Evolutionary conservation across 2,797 vertebrate genomes (phyloP).

Genomic region (Tragopan temminckii): DNA sequence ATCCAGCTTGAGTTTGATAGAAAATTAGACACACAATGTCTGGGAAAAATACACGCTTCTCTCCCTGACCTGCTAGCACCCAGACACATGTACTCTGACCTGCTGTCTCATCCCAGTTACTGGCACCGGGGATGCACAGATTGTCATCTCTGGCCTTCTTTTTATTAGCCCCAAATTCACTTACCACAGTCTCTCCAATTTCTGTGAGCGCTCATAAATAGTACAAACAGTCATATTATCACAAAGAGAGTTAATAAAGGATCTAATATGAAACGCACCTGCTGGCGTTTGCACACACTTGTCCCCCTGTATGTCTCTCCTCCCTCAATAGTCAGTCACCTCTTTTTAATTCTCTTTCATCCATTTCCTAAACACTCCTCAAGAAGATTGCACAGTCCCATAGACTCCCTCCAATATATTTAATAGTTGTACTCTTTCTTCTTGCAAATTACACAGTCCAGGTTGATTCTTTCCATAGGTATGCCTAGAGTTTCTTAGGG

Average conservation of each 20-base stretch:
- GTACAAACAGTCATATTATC: neutral
- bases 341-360: neutral
- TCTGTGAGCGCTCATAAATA: neutral
- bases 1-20: neutral
- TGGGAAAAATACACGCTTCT: neutral
- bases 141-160: neutral
- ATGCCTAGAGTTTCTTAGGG: neutral
- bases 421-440: accelerated
- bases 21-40: neutral
- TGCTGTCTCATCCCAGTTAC: neutral
- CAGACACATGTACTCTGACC: too few species aligned
- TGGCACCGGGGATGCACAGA: accelerated
- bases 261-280: accelerated
- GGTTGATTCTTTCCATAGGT: neutral
- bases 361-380: neutral
- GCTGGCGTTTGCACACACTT: neutral
- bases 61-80: neutral
- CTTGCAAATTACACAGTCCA: neutral
- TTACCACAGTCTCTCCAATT: neutral
- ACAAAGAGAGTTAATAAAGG: neutral
- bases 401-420: neutral
- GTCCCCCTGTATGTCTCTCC: neutral
- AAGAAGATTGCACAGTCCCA: neutral
- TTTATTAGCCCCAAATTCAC: neutral
- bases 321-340: neutral